These are phyloP conservation scores for Xestia rhomboidea DNA, from an alignment of 2,888 invertebrate species.

Conservation along the genomic window DNA sequence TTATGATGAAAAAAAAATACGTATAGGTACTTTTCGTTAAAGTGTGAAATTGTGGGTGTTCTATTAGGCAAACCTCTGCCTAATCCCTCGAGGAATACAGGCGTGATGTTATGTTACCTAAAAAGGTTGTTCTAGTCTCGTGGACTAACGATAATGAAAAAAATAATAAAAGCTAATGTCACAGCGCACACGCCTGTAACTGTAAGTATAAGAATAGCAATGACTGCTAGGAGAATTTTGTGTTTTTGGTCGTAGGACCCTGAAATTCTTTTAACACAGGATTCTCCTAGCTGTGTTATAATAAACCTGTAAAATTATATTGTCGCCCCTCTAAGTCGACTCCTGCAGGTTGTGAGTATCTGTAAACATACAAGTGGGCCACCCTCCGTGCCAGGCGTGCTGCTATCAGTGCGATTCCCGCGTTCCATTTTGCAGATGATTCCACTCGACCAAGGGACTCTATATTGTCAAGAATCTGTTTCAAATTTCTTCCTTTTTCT, in stretches of 20 bases:
- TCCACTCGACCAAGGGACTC: slow-evolving; percentile 90
- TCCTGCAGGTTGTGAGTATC: slow-evolving; percentile 87
- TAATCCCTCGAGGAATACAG: background rate
- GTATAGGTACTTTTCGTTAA: background rate
- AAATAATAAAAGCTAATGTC: background rate
- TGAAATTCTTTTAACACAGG: background rate
- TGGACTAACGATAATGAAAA: background rate
- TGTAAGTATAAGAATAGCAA: background rate
- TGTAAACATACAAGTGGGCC: slow-evolving; percentile 90
- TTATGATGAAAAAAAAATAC: background rate
- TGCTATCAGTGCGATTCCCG: slow-evolving; percentile 90
- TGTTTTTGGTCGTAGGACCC: background rate
- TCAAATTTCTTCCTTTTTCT: slow-evolving; percentile 71
- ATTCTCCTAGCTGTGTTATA: background rate
- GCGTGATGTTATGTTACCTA: background rate
- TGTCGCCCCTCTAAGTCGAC: slow-evolving; percentile 84
- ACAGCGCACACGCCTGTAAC: too few species aligned
- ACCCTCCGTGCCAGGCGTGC: slow-evolving; percentile 88
- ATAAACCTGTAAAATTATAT: slow-evolving; percentile 88
- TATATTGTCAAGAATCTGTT: slow-evolving; percentile 80
- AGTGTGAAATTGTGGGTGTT: background rate
- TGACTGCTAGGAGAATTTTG: slow-evolving; percentile 3
- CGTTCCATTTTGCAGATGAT: slow-evolving; percentile 90
- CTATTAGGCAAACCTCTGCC: background rate
- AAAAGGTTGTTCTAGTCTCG: background rate